phyloP scores from a whole-genome alignment of 2,888 invertebrate species.

The Scelioninae gen. 1 region DNA sequence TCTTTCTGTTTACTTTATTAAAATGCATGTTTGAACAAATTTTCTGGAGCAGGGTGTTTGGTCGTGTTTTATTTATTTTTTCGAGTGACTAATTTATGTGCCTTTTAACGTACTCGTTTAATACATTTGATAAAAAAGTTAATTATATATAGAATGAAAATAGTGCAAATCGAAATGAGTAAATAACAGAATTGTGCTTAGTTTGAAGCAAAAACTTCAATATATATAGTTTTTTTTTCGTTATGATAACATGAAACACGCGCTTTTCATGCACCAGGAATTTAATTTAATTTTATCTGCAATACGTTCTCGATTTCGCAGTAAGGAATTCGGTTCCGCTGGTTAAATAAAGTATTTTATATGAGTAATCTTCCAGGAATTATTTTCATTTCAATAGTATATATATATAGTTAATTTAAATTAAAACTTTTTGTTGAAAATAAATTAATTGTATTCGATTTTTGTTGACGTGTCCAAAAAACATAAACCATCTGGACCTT shows the following conservation, averaged over 20 bases:
- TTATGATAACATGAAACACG: constrained; percentile 26
- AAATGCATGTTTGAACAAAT: no score
- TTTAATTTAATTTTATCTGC: constrained; percentile 37
- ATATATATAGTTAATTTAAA: background rate
- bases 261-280: constrained; percentile 20
- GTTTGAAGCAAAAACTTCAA: background rate
- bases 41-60: no score
- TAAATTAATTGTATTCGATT: no score
- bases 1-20: background rate
- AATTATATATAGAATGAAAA: background rate
- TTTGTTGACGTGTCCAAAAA: no score
- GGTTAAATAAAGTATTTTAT: background rate
- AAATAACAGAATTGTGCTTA: background rate
- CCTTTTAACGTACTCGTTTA: no score
- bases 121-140: no score
- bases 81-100: no score
- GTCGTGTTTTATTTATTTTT: no score
- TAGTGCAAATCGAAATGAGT: constrained; percentile 4
- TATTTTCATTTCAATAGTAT: background rate
- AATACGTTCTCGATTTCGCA: constrained; percentile 28
- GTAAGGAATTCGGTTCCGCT: constrained; percentile 13
- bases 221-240: constrained; percentile 24
- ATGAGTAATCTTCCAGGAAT: background rate
- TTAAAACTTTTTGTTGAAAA: no score
- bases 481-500: no score